Percentiles rank a stretch among this genome's conserved stretches.
These are phyloP conservation scores for Lucifuga dentata DNA, from an alignment of 2,113 vertebrate species.

Conservation along the genomic window DNA sequence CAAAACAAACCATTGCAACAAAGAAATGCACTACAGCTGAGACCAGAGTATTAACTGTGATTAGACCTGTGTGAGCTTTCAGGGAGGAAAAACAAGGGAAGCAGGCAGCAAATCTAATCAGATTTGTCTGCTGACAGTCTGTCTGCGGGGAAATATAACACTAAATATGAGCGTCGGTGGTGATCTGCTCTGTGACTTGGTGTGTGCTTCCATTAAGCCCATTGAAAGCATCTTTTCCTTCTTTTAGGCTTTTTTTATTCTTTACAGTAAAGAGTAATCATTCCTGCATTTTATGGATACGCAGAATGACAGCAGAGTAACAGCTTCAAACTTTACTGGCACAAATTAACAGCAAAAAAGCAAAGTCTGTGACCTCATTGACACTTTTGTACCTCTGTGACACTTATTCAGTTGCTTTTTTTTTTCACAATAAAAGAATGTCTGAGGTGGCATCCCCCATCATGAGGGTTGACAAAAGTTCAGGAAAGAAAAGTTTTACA, in stretches of 20 bases:
- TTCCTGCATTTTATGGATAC: no score
- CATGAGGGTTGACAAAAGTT: conserved; percentile 31
- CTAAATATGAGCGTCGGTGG: not conserved
- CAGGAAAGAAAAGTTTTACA: conserved; percentile 31
- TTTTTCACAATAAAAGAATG: conserved; percentile 16
- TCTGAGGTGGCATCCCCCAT: conserved; percentile 36
- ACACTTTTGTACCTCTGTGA: conserved; percentile 3
- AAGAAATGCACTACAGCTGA: not conserved
- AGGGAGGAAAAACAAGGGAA: conserved; percentile 2
- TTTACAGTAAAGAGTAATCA: no score
- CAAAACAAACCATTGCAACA: conserved; percentile 10
- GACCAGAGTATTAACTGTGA: conserved; percentile 8
- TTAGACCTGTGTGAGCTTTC: not conserved
- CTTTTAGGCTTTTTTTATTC: no score
- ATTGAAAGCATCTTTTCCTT: no score
- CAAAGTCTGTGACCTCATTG: not conserved
- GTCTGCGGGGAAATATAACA: not conserved
- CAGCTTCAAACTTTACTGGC: no score
- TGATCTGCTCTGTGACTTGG: not conserved
- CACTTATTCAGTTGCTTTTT: conserved; percentile 26
- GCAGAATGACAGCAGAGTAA: no score
- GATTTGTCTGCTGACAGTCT: no score
- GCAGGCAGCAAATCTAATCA: no score
- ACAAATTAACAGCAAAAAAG: no score
- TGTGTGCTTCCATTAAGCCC: no score